phyloP scores from a whole-genome alignment of 2,888 invertebrate genomes.

The Pedicia rivosa region DNA sequence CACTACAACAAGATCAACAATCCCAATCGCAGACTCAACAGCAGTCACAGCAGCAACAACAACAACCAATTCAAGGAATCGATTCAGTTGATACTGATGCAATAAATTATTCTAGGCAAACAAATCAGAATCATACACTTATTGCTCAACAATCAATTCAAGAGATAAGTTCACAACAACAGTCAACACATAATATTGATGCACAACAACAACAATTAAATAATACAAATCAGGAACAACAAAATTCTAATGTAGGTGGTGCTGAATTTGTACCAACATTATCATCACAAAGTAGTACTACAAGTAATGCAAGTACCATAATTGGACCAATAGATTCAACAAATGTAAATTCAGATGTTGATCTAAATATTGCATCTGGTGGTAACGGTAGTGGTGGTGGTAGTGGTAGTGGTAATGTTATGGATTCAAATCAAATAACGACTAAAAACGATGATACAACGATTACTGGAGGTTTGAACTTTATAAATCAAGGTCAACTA shows the following conservation, averaged over 20 bases:
- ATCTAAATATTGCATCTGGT: not conserved
- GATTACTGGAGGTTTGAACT: no score
- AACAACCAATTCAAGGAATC: slow-evolving; percentile 28
- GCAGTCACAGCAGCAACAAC: slow-evolving; percentile 35
- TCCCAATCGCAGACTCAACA: slow-evolving; percentile 19
- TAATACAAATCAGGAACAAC: no score
- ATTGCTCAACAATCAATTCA: no score
- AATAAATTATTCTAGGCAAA: no score
- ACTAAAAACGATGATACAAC: no score
- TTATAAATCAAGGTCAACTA: no score
- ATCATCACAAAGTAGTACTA: not conserved
- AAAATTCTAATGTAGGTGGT: no score
- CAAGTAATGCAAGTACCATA: not conserved
- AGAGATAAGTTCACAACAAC: not conserved
- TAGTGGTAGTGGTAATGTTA: not conserved
- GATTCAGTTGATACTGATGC: no score
- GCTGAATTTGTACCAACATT: not conserved
- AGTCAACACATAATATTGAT: not conserved
- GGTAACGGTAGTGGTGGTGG: not conserved
- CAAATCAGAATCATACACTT: no score
- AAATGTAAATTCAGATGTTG: not conserved
- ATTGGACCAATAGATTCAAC: no score
- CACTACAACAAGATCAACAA: slow-evolving; percentile 17
- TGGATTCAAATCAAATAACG: not conserved
- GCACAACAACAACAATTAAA: not conserved